Evolutionary conservation across 2,888 invertebrate species (phyloP).

Genomic region (Hyppa rectilinea): DNA sequence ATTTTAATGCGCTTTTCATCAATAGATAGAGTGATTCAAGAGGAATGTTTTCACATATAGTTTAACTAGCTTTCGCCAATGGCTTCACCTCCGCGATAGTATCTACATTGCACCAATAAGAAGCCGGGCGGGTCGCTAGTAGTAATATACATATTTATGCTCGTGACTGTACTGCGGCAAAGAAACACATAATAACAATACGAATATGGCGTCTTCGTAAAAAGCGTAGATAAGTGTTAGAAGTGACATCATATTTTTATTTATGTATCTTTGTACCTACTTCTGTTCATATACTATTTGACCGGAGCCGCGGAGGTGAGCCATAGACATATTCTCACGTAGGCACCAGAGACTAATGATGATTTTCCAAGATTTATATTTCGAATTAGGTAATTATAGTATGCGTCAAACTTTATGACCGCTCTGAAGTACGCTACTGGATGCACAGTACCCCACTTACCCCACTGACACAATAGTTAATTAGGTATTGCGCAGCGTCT

Average conservation of each 20-base stretch:
- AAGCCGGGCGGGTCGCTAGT: no score
- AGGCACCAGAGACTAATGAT: conserved; percentile 1
- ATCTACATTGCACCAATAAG: no score
- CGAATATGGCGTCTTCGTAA: conserved; percentile 25
- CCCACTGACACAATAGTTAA: no score
- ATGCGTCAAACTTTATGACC: no score
- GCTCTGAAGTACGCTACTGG: no score
- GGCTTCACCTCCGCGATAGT: no score
- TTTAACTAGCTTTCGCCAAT: no score
- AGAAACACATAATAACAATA: conserved; percentile 14
- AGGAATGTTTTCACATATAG: no score
- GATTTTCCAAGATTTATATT: background rate
- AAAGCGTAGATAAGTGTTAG: conserved; percentile 31
- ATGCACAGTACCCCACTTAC: no score
- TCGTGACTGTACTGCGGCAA: background rate
- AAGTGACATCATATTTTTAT: conserved; percentile 46
- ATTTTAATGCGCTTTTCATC: no score
- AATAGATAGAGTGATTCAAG: no score
- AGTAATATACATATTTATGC: background rate
- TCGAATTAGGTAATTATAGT: background rate
- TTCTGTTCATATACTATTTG: conserved; percentile 32
- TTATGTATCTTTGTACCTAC: background rate
- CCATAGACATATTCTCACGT: conserved; percentile 36
- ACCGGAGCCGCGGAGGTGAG: conserved; percentile 11
- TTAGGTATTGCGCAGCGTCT: no score